These are phyloP conservation scores for Anguilla rostrata DNA, from an alignment of 2,113 vertebrate species.

Conservation along the genomic window DNA sequence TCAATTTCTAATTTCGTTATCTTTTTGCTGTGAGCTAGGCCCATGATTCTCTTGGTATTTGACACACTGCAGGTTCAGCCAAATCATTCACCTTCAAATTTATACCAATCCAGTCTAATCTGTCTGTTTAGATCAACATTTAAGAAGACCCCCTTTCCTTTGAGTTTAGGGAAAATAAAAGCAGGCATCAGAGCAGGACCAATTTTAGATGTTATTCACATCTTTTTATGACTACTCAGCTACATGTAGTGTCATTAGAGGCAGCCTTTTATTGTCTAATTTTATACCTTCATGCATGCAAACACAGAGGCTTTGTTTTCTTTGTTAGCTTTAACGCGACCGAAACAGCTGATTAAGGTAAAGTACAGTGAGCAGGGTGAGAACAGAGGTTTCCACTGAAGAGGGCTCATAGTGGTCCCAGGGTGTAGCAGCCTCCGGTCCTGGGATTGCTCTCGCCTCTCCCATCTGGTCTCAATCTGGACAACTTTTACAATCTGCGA, in stretches of 20 bases:
- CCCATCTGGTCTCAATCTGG: slow-evolving; percentile 31
- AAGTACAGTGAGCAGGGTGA: neutral
- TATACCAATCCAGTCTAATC: neutral
- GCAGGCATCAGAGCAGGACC: neutral
- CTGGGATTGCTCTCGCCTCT: neutral
- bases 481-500: neutral
- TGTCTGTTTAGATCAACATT: neutral
- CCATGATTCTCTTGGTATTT: neutral
- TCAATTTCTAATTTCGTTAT: too few relatives aligned
- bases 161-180: neutral
- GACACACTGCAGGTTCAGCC: neutral
- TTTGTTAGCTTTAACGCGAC: neutral
- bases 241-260: neutral
- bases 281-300: neutral
- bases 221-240: neutral
- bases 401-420: neutral
- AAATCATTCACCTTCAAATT: neutral
- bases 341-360: neutral
- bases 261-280: neutral
- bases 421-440: neutral
- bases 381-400: neutral
- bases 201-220: neutral
- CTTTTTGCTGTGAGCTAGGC: too few relatives aligned
- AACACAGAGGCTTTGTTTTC: neutral
- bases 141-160: neutral